Conservation (phyloP, 2,113 vertebrate genomes). For the Dermatemys mawii region DNA sequence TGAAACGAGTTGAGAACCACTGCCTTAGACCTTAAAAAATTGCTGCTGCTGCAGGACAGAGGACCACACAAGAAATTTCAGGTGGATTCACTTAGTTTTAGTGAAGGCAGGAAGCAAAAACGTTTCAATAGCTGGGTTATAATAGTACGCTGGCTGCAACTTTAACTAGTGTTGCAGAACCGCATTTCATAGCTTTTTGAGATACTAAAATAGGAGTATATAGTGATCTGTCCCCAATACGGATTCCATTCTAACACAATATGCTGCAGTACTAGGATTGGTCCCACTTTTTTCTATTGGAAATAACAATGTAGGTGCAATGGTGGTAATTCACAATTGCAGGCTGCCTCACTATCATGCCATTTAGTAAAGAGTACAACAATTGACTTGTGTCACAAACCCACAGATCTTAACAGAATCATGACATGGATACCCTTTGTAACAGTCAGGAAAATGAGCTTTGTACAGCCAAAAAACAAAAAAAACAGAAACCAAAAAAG, state of each 20-base stretch:
- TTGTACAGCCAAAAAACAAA: not conserved
- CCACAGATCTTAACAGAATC: not conserved
- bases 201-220: not conserved
- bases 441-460: not conserved
- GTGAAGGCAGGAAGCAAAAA: not conserved
- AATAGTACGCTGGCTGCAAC: not conserved
- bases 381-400: not conserved
- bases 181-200: not conserved
- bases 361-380: not conserved
- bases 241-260: not conserved
- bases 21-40: not conserved
- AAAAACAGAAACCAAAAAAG: not conserved
- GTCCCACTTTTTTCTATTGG: not conserved
- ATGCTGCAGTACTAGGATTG: not conserved
- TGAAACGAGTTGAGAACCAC: no score
- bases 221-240: not conserved
- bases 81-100: not conserved
- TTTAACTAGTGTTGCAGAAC: not conserved
- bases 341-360: not conserved
- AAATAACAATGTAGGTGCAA: not conserved
- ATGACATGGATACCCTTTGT: not conserved
- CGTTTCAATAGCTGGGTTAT: not conserved
- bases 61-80: not conserved
- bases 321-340: not conserved
- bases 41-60: not conserved